Evolutionary conservation across 2,888 invertebrate genomes (phyloP).

Genomic region (Caenorhabditis sp.): DNA sequence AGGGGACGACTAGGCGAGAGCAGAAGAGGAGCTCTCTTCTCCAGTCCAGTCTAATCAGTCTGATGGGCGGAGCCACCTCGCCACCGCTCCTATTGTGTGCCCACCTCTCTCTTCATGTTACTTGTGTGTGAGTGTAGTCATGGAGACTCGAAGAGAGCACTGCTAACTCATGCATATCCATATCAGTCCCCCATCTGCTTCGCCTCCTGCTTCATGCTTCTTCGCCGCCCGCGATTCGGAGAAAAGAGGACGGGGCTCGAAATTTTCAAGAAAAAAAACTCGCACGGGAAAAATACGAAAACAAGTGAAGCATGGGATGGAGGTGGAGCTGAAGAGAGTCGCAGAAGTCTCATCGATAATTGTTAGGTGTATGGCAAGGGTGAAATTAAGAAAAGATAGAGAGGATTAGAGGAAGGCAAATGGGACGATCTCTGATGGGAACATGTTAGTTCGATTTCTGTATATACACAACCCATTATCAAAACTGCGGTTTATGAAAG

Average conservation of each 20-base stretch:
- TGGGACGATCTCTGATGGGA: background rate
- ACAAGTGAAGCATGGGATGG: conserved; percentile 25
- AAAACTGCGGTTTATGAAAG: too few relatives aligned
- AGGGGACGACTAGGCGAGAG: conserved; percentile 1
- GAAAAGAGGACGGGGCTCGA: background rate
- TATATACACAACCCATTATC: too few relatives aligned
- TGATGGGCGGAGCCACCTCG: conserved; percentile 34
- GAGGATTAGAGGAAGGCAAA: background rate
- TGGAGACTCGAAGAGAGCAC: conserved; percentile 43
- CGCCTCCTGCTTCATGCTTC: too few relatives aligned
- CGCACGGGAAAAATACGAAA: conserved; percentile 26
- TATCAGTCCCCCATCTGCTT: conserved; percentile 30
- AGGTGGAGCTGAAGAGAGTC: conserved; percentile 6
- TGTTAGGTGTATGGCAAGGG: conserved; percentile 2
- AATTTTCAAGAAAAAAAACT: conserved; percentile 41
- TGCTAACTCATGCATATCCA: conserved; percentile 3
- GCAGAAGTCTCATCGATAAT: background rate
- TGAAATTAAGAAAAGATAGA: conserved; percentile 6
- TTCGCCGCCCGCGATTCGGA: background rate
- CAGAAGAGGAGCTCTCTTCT: conserved; percentile 2
- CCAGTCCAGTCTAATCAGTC: conserved; percentile 39
- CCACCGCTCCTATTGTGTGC: conserved; percentile 28
- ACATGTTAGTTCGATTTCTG: background rate
- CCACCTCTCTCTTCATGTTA: conserved; percentile 1
- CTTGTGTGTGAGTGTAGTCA: conserved; percentile 29